Conservation (phyloP, 2,113 vertebrate genomes). For the Pedetes capensis region DNA sequence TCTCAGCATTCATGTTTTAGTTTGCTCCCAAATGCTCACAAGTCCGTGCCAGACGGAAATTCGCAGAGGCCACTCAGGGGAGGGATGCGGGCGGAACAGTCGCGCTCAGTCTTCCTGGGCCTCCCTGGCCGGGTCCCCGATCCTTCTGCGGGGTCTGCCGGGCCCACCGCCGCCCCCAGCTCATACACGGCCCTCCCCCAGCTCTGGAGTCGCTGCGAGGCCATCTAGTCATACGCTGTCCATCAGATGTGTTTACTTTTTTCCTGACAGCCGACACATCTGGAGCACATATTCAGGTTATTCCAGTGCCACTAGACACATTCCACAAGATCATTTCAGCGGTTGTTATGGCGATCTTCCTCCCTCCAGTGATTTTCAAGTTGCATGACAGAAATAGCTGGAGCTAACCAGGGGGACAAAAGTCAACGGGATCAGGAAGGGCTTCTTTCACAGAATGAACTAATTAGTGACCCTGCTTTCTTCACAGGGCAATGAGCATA, state of each 20-base stretch:
- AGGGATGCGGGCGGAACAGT: slow-evolving; percentile 92
- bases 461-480: slow-evolving; percentile 90
- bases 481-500: slow-evolving; percentile 88
- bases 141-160: too few species aligned
- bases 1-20: slow-evolving; percentile 93
- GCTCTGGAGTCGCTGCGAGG: slow-evolving; percentile 89
- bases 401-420: slow-evolving; percentile 92
- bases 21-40: slow-evolving; percentile 96
- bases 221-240: slow-evolving; percentile 98
- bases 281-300: slow-evolving; percentile 99
- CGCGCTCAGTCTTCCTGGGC: slow-evolving; percentile 87
- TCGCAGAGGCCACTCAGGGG: slow-evolving; percentile 93
- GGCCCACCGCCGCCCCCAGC: slow-evolving; percentile 65
- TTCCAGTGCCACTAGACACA: slow-evolving; percentile 97
- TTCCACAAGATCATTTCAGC: slow-evolving; percentile 95
- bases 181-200: slow-evolving; percentile 78
- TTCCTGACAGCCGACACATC: slow-evolving; percentile 99
- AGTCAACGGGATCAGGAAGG: slow-evolving; percentile 90
- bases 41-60: slow-evolving; percentile 95
- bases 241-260: slow-evolving; percentile 99
- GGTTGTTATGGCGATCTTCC: slow-evolving; percentile 96
- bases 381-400: slow-evolving; percentile 99
- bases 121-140: slow-evolving; percentile 90
- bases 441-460: slow-evolving; percentile 90
- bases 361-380: slow-evolving; percentile 98